Evolutionary conservation across 2,797 vertebrate species (phyloP), one percentile per base, ranked within the genome.

Genomic region (Syncerus caffer): DNA sequence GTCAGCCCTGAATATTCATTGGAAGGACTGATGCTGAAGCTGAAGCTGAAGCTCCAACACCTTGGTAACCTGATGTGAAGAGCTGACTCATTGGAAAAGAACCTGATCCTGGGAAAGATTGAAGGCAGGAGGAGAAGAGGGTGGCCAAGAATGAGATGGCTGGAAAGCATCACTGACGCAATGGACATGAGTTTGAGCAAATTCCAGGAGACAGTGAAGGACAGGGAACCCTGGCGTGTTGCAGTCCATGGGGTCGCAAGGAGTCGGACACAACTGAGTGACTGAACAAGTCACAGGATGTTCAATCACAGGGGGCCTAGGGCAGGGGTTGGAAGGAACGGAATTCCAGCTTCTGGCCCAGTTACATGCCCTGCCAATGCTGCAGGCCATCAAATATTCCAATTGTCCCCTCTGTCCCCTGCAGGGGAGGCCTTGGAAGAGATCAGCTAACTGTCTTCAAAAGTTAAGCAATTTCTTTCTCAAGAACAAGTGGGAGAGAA

Each of bases 391-490:
- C 90, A 45, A 45, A 83, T 27, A 50, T 64, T 71, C 71, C 13
- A 57, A 2, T 0, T 27, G 27, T 42, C 51, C 45, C 23, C 27
- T 88, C 82, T 45, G 57, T n/a, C 67, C n/a, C 71, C 31, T 67
- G 74, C 2, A 1, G 60, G 90, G 86, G 45, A 84, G 64, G 64
- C 42, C 76, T 95, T 67, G 60, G 74, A 87, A 87, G 45, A 89
- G 27, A 83, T 82, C 34, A 42, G 79, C 83, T 83, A 90, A 94
- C 64, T 80, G 38, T 42, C 55, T 60, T 92, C 76, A 92, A 89
- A 93, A 90, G 42, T 85, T 84, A 95, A 87, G 86, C 95, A 92
- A 96, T 84, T 89, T 94, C 92, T 80, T 89, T n/a, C 80, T 85
- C 34, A 83, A 94, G 85, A 97, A 89, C 42, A 96, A 89, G 90